A percentile compares a stretch with the other conserved stretches of the same genome.
These are phyloP conservation scores for Brachypalpus laphriformis DNA, from an alignment of 2,888 invertebrate species.

Conservation along the genomic window DNA sequence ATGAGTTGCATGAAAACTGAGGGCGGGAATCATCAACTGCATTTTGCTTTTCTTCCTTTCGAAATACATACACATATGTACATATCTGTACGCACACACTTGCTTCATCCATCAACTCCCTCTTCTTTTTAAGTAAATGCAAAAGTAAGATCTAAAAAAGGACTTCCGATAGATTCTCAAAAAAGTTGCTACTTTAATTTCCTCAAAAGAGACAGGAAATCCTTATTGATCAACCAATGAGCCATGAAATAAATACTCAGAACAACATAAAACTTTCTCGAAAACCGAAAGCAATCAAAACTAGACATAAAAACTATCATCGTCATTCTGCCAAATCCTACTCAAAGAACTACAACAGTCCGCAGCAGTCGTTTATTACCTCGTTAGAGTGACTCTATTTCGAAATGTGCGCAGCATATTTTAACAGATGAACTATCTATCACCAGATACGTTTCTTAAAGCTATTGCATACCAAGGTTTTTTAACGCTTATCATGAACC, in stretches of 20 bases:
- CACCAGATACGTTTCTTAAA: neutral
- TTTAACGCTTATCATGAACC: neutral
- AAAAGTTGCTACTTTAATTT: neutral
- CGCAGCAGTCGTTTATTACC: conserved; percentile 9
- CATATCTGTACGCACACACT: no score
- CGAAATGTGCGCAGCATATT: conserved; percentile 23
- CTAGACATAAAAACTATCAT: conserved; percentile 25
- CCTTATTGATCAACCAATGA: neutral
- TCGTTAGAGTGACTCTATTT: conserved; percentile 3
- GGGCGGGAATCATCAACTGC: no score
- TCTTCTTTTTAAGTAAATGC: no score
- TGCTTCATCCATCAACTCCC: no score
- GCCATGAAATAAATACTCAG: neutral
- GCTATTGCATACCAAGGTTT: neutral
- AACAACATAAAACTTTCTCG: neutral
- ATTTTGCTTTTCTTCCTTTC: no score
- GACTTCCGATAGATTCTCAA: neutral
- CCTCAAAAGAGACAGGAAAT: neutral
- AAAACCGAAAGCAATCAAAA: conserved; percentile 31
- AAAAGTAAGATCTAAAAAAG: no score
- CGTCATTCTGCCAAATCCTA: conserved; percentile 2
- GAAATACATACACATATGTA: no score
- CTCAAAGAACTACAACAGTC: conserved; percentile 18
- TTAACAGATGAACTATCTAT: neutral
- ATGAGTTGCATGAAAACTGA: no score